Conservation (phyloP, 2,113 vertebrate species). For the Blennius ocellaris region DNA sequence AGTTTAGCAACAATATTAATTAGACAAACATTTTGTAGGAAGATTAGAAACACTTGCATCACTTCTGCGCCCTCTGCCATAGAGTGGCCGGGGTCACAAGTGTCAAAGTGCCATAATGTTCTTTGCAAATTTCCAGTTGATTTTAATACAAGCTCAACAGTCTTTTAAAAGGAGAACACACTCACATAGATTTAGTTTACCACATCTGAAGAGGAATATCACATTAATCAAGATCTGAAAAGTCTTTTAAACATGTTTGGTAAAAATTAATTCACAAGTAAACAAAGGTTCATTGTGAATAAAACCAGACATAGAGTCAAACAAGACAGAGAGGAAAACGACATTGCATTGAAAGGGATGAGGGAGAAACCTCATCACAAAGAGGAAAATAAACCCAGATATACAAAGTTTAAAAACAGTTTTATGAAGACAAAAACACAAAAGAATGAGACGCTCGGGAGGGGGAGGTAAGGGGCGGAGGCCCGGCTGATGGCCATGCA, state of each 20-base stretch:
- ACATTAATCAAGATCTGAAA: not conserved
- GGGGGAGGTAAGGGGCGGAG: constrained; percentile 52
- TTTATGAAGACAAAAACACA: constrained; percentile 72
- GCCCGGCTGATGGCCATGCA: constrained; percentile 46
- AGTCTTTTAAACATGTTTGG: too few relatives aligned
- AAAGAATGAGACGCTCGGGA: constrained; percentile 51
- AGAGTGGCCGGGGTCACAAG: too few relatives aligned
- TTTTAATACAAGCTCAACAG: too few relatives aligned
- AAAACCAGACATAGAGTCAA: constrained; percentile 35
- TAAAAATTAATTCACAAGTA: constrained; percentile 36
- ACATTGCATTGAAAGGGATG: constrained; percentile 34
- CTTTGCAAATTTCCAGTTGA: too few relatives aligned
- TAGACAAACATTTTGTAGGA: too few relatives aligned
- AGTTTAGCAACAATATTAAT: too few relatives aligned
- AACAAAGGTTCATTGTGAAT: constrained; percentile 47
- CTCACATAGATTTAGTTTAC: constrained; percentile 25
- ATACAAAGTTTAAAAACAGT: constrained; percentile 71
- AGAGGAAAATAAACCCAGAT: constrained; percentile 48
- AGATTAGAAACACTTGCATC: too few relatives aligned
- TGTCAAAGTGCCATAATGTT: too few relatives aligned
- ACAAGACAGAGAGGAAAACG: constrained; percentile 48
- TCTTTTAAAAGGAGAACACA: too few relatives aligned
- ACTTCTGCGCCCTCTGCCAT: too few relatives aligned
- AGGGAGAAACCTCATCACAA: constrained; percentile 73
- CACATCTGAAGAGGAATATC: constrained; percentile 20